Percentiles rank a stretch among this genome's conserved stretches.
These are phyloP conservation scores for Setipinna tenuifilis DNA, from an alignment of 2,797 vertebrate species.

Conservation along the genomic window DNA sequence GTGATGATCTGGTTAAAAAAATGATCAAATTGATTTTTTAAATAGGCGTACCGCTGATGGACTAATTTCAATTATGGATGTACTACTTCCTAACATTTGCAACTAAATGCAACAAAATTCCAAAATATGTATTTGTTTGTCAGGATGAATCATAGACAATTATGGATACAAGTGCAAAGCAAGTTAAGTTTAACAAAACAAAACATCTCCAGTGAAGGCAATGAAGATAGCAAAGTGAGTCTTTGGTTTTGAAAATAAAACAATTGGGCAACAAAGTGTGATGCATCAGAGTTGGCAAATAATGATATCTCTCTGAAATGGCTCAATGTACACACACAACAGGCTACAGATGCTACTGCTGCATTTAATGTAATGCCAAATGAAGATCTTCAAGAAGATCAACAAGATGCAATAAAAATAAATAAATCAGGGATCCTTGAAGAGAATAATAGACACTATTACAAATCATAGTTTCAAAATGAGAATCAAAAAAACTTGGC, in stretches of 20 bases:
- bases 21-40: background rate
- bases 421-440: background rate
- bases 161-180: background rate
- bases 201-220: conserved; percentile 52
- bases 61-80: background rate
- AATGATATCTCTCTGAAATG: conserved; percentile 5
- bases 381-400: background rate
- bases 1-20: background rate
- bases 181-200: background rate
- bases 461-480: background rate
- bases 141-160: background rate
- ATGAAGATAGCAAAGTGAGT: conserved; percentile 56
- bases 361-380: background rate
- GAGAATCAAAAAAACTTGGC: background rate
- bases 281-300: background rate
- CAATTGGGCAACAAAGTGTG: conserved; percentile 44
- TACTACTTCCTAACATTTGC: background rate
- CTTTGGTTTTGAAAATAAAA: conserved; percentile 69
- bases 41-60: background rate
- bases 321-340: background rate
- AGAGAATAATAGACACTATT: background rate
- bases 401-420: background rate
- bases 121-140: background rate
- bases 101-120: background rate
- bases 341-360: background rate